Evolutionary conservation across 2,113 vertebrate genomes (phyloP), one percentile per base, ranked within the genome.

Genomic region (Bambusicola thoracicus): DNA sequence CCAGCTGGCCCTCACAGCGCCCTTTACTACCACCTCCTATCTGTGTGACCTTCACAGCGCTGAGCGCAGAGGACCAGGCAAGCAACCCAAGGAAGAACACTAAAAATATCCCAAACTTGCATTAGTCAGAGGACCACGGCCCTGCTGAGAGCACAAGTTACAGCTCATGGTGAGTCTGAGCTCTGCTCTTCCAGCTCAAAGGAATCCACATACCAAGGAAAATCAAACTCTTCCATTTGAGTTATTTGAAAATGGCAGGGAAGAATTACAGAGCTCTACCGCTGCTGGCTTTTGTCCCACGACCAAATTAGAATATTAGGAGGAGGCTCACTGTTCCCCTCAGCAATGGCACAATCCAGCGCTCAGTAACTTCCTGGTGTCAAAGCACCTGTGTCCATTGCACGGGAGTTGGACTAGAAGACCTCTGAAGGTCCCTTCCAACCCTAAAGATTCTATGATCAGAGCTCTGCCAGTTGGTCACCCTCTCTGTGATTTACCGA

Each of bases 1-100:
- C 87, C 93, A 97, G 94, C 93, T 95, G 95, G 91, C 73, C 56
- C 87, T 88, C 96, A 90, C 85, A 85, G 84, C 68, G 46, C 84
- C 85, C 81, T 89, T 74, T 36, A 81, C 80, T 88, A 84, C 85
- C 72, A 56, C 6, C 68, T 87, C 16, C n/a, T 85, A 93, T 83
- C 86, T n/a, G 63, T 29, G 63, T 92, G 93, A 97, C 96, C 96
- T 95, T 96, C 92, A 95, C 32, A 0, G 80, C 2, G 2, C 69
- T 22, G 75, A 88, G 93, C 13, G 2, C 30, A 38, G 55, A 94
- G 56, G 73, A 70, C 46, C 61, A 91, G 53, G 27, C 73, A 90
- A 95, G 94, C 81, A 93, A 93, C 91, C 75, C 81, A 95, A 94
- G 92, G 59, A 94, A 76, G 46, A 85, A 19, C 27, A 84, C 91